phyloP scores from a whole-genome alignment of 2,797 vertebrate genomes.

The Coendou prehensilis region DNA sequence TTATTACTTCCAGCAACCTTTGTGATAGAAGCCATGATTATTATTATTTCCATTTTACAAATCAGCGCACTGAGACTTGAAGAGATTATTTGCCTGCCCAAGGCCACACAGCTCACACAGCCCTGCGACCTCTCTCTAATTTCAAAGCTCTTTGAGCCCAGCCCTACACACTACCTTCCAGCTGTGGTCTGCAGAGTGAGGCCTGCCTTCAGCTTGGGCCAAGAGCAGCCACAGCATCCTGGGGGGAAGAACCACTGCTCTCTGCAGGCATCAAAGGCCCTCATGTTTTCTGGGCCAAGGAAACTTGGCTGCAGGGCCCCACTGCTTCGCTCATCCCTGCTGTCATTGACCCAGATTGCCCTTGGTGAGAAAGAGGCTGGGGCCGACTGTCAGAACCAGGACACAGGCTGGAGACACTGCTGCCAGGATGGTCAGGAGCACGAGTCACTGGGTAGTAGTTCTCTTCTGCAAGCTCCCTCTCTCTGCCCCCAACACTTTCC shows the following conservation, averaged over 20 bases:
- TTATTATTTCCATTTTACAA: background rate
- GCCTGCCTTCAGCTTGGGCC: background rate
- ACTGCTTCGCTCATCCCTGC: background rate
- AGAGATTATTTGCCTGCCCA: background rate
- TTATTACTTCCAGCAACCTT: slow-evolving; percentile 3
- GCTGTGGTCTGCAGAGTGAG: background rate
- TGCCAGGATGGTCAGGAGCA: background rate
- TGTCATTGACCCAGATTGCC: slow-evolving; percentile 58
- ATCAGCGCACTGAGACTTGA: background rate
- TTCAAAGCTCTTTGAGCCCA: background rate
- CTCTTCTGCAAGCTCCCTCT: background rate
- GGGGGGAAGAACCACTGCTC: background rate
- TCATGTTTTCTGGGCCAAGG: slow-evolving; percentile 73
- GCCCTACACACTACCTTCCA: background rate
- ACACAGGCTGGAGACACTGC: background rate
- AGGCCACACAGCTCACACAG: background rate
- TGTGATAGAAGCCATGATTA: background rate
- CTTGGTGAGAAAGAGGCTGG: background rate
- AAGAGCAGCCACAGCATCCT: slow-evolving; percentile 30
- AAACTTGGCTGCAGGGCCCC: slow-evolving; percentile 10
- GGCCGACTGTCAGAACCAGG: background rate
- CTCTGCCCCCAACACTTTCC: background rate
- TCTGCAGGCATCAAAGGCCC: slow-evolving; percentile 68
- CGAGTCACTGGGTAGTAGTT: slow-evolving; percentile 11
- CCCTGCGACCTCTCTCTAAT: background rate